Conservation (phyloP, 2,888 invertebrate species). For the Bugula neritina region DNA sequence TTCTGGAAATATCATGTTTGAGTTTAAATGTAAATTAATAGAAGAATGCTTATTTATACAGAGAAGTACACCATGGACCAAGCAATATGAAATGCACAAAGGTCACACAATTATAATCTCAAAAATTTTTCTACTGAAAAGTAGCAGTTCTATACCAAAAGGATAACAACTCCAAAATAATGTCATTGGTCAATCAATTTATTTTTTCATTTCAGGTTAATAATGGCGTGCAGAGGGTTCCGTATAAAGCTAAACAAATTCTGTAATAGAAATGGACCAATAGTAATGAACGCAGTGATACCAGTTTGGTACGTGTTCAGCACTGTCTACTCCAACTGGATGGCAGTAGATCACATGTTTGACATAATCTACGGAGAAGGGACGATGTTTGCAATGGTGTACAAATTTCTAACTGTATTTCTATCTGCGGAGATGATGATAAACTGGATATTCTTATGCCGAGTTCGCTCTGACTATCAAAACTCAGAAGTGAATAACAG, state of each 20-base stretch:
- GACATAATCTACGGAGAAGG: not conserved
- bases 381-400: not conserved
- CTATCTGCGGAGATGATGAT: slow-evolving; percentile 36
- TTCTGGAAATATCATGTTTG: no score
- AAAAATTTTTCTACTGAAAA: no score
- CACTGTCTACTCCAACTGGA: not conserved
- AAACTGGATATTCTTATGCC: slow-evolving; percentile 42
- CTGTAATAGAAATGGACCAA: not conserved
- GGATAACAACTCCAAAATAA: no score
- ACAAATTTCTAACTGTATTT: slow-evolving; percentile 34
- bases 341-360: not conserved
- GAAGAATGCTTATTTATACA: no score
- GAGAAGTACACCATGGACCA: no score
- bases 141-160: no score
- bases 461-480: slow-evolving; percentile 36
- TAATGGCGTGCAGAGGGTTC: not conserved
- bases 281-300: not conserved
- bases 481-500: slow-evolving; percentile 33
- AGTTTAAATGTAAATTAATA: no score
- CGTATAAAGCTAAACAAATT: not conserved
- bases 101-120: no score
- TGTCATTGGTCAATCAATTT: no score
- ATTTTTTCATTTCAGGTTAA: no score
- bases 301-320: slow-evolving; percentile 9
- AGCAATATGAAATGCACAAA: no score